These are phyloP conservation scores for Synanthedon andrenaeformis DNA, from an alignment of 2,888 invertebrate species.

Conservation along the genomic window DNA sequence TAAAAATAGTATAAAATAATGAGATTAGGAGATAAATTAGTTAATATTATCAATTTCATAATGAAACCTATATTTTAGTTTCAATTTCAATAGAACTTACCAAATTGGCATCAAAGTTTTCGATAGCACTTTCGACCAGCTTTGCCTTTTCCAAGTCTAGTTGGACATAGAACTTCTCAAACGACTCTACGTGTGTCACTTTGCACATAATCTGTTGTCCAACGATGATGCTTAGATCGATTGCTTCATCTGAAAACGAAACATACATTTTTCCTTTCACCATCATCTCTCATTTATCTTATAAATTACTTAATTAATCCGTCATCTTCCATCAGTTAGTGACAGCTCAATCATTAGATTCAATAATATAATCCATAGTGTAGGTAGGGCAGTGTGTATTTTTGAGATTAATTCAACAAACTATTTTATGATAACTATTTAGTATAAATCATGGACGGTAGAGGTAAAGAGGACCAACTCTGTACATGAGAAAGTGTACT, in stretches of 20 bases:
- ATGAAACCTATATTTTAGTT: too few relatives aligned
- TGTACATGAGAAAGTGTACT: too few relatives aligned
- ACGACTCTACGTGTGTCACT: conserved; percentile 53
- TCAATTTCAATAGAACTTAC: conserved; percentile 21
- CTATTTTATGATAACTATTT: too few relatives aligned
- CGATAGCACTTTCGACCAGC: conserved; percentile 47
- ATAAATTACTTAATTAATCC: background rate
- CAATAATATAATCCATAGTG: too few relatives aligned
- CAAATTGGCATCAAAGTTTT: conserved; percentile 33
- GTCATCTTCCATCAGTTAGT: background rate
- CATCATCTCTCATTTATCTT: background rate
- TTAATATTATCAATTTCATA: too few relatives aligned
- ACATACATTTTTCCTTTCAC: background rate
- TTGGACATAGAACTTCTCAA: conserved; percentile 48
- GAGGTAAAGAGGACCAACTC: too few relatives aligned
- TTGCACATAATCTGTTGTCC: conserved; percentile 55
- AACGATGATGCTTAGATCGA: conserved; percentile 54
- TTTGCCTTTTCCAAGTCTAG: conserved; percentile 52
- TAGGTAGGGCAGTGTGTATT: too few relatives aligned
- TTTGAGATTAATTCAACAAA: too few relatives aligned
- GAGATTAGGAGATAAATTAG: too few relatives aligned
- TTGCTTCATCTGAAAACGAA: conserved; percentile 50
- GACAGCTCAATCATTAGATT: too few relatives aligned
- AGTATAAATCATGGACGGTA: too few relatives aligned
- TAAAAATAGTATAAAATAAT: too few relatives aligned